These are phyloP conservation scores for Oostethus manadensis DNA, from an alignment of 2,113 vertebrate genomes.

Conservation along the genomic window DNA sequence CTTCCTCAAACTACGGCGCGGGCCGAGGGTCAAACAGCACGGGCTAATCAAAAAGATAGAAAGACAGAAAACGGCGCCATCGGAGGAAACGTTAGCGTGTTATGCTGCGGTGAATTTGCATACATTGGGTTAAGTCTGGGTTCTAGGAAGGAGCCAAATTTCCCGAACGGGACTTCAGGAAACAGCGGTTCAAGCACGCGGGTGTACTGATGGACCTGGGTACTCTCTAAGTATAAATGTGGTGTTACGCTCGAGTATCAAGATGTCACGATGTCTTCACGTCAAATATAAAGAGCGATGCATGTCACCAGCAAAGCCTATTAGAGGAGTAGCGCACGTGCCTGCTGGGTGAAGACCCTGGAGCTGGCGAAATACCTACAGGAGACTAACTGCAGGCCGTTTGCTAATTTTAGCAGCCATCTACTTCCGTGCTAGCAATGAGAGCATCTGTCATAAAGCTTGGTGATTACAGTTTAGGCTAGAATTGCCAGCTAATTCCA, in stretches of 20 bases:
- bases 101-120: too few species aligned
- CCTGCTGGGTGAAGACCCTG: constrained; percentile 1
- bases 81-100: too few species aligned
- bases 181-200: too few species aligned
- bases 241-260: neutral
- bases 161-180: too few species aligned
- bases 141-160: too few species aligned
- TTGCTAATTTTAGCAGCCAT: constrained; percentile 56
- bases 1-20: too few species aligned
- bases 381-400: constrained; percentile 43
- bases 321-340: constrained; percentile 29
- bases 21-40: too few species aligned
- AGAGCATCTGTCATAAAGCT: neutral
- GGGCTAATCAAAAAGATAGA: too few species aligned
- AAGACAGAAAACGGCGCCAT: too few species aligned
- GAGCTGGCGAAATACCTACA: constrained; percentile 16
- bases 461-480: too few species aligned
- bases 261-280: neutral
- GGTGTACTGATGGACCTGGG: too few species aligned
- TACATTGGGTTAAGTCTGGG: too few species aligned
- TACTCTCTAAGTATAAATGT: neutral
- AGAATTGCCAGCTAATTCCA: neutral
- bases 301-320: constrained; percentile 7
- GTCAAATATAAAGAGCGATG: neutral
- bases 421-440: constrained; percentile 36